These are phyloP conservation scores for Ctenoplectra terminalis DNA, from an alignment of 1,140 invertebrate genomes.

Conservation along the genomic window DNA sequence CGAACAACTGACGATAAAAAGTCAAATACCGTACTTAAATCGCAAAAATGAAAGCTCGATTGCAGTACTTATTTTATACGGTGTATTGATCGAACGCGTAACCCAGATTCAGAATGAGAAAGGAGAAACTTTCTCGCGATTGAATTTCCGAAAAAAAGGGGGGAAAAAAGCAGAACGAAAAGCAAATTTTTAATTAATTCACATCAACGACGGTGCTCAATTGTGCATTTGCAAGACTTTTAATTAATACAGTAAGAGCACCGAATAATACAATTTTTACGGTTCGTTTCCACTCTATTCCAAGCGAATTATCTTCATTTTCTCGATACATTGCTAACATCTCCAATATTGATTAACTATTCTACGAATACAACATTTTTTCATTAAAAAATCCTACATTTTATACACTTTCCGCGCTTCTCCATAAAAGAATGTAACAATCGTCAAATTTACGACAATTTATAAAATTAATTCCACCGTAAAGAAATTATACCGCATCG, in stretches of 20 bases:
- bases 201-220: background rate
- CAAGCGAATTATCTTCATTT: constrained; percentile 4
- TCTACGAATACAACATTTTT: too few species aligned
- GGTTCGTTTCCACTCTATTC: background rate
- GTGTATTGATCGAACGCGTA: constrained; percentile 37
- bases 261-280: background rate
- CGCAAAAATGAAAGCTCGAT: constrained; percentile 12
- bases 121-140: constrained; percentile 11
- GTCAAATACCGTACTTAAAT: background rate
- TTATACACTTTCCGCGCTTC: too few species aligned
- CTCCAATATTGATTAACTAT: background rate
- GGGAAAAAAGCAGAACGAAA: too few species aligned
- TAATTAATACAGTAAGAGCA: constrained; percentile 13
- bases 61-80: constrained; percentile 29
- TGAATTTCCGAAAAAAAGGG: constrained; percentile 17
- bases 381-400: too few species aligned
- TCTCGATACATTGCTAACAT: background rate
- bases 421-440: too few species aligned
- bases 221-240: constrained; percentile 7
- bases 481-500: too few species aligned
- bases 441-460: too few species aligned
- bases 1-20: background rate
- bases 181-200: constrained; percentile 39
- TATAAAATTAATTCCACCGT: too few species aligned
- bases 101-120: constrained; percentile 34